Conservation (phyloP, 1,140 invertebrate species). For the Caenorhabditis inopinata region DNA sequence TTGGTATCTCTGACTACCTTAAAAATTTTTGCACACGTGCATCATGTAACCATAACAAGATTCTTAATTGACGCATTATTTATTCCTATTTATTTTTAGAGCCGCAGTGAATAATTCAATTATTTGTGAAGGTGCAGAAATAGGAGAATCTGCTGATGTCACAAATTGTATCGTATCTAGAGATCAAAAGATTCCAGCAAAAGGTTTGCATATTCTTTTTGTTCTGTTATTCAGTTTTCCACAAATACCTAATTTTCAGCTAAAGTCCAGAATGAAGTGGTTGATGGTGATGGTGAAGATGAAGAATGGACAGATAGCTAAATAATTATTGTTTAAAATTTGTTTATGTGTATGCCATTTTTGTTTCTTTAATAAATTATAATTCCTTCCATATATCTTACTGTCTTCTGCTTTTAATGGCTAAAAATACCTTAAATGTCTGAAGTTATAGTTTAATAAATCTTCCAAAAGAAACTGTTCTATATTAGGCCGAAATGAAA, state of each 20-base stretch:
- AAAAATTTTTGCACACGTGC: no score
- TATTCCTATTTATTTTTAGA: background rate
- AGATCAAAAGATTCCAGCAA: constrained; percentile 19
- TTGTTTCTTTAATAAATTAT: background rate
- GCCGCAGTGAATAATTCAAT: constrained; percentile 28
- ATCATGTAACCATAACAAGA: no score
- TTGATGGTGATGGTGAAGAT: constrained; percentile 16
- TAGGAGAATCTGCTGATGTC: constrained; percentile 36
- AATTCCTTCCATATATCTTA: background rate
- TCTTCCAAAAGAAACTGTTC: no score
- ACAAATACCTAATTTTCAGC: background rate
- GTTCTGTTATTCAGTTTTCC: background rate
- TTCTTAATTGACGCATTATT: no score
- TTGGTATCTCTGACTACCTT: no score
- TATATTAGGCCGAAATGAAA: background rate
- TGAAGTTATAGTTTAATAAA: no score
- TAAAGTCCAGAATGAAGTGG: constrained; percentile 32
- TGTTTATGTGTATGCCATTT: no score
- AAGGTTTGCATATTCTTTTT: background rate
- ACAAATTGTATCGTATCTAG: constrained; percentile 33
- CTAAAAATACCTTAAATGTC: no score
- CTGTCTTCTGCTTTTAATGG: no score
- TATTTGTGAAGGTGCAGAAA: constrained; percentile 27
- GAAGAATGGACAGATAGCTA: background rate
- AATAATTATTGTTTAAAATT: background rate